Conservation (phyloP, 1,140 invertebrate species). For the Drosophila lacertosa region DNA sequence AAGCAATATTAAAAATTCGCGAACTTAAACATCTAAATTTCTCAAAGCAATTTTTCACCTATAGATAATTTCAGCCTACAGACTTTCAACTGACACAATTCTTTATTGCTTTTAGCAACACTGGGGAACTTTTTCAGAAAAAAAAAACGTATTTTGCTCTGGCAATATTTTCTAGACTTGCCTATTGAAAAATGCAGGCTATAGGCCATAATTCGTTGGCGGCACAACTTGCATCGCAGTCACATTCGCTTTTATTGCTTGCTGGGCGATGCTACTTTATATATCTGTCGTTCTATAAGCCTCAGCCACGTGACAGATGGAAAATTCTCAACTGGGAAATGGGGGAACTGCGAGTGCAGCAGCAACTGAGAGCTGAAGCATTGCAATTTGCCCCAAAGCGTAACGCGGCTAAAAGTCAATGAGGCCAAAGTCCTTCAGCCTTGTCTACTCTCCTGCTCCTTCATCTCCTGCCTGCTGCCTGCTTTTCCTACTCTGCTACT, state of each 20-base stretch:
- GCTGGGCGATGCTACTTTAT: conserved; percentile 3
- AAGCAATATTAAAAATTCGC: too few species aligned
- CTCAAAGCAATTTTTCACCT: too few species aligned
- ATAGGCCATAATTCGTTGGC: conserved; percentile 48
- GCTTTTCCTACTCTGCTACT: conserved; percentile 23
- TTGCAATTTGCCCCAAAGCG: conserved; percentile 50
- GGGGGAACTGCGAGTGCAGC: conserved; percentile 1
- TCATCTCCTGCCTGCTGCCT: conserved; percentile 6
- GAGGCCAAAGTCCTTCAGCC: conserved; percentile 23
- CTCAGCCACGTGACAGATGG: conserved; percentile 26
- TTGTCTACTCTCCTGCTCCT: neutral
- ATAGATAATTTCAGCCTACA: neutral
- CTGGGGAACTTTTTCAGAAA: neutral
- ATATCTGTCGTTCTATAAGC: neutral
- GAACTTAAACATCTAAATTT: too few species aligned
- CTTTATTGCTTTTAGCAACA: conserved; percentile 8
- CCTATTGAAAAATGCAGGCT: conserved; percentile 30
- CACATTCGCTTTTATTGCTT: conserved; percentile 35
- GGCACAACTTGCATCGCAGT: conserved; percentile 22
- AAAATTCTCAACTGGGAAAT: conserved; percentile 19
- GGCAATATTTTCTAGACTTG: conserved; percentile 1
- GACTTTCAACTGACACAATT: neutral
- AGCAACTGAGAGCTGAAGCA: too few species aligned
- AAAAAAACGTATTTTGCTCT: neutral
- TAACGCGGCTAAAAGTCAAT: conserved; percentile 62